Conservation (phyloP, 2,797 vertebrate species). For the Apogon hyalosoma region DNA sequence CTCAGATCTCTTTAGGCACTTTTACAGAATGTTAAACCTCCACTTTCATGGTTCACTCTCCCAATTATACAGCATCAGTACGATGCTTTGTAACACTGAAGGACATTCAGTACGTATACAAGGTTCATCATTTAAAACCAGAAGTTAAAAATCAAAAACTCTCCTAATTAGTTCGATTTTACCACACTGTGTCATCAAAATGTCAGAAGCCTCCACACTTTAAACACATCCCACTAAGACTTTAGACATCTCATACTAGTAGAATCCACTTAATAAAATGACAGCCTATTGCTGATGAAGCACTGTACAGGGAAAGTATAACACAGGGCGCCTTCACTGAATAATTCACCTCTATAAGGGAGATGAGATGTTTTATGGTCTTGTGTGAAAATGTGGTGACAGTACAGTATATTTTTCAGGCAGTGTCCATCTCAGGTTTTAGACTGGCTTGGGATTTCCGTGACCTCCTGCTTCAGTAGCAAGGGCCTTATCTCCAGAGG, state of each 20-base stretch:
- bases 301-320: conserved; percentile 42
- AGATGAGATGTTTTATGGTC: conserved; percentile 22
- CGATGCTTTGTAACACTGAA: conserved; percentile 39
- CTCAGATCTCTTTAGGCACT: conserved; percentile 27
- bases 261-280: conserved; percentile 62
- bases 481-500: conserved; percentile 91
- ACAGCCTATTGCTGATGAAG: conserved; percentile 60
- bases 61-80: conserved; percentile 60
- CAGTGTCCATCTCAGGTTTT: conserved; percentile 47
- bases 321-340: conserved; percentile 26
- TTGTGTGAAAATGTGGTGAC: conserved; percentile 40
- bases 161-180: conserved; percentile 72
- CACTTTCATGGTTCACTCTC: conserved; percentile 8
- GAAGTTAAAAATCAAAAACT: conserved; percentile 61
- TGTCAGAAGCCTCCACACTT: conserved; percentile 68
- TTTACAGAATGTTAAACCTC: conserved; percentile 18
- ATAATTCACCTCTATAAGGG: conserved; percentile 44
- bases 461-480: conserved; percentile 86
- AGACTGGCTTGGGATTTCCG: conserved; percentile 66
- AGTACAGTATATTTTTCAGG: conserved; percentile 30
- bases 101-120: conserved; percentile 50
- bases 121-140: conserved; percentile 58
- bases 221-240: conserved; percentile 46
- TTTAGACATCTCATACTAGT: conserved; percentile 62
- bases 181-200: conserved; percentile 60